Evolutionary conservation across 1,140 invertebrate genomes (phyloP).

Genomic region (Nephila pilipes): DNA sequence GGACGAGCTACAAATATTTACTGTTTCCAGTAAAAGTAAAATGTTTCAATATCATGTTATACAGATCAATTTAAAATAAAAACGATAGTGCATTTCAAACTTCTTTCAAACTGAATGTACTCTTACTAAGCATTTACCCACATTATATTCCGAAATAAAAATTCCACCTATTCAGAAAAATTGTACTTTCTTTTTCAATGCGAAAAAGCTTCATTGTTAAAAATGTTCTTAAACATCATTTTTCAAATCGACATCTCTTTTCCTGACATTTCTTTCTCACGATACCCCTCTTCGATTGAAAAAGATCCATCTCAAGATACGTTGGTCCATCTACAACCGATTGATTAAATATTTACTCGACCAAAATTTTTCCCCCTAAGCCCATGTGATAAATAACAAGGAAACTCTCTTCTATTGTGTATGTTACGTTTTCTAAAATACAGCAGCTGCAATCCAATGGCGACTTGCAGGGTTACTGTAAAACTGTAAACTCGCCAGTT

Average conservation of each 20-base stretch:
- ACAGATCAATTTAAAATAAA: too few relatives aligned
- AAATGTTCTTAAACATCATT: background rate
- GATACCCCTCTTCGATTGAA: background rate
- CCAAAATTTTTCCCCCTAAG: background rate
- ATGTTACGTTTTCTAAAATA: background rate
- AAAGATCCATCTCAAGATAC: background rate
- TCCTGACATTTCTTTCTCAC: background rate
- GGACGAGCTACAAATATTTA: too few relatives aligned
- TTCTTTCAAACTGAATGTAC: too few relatives aligned
- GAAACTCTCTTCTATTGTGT: background rate
- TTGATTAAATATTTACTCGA: slow-evolving; percentile 23
- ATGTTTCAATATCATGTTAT: too few relatives aligned
- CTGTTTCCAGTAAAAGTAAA: too few relatives aligned
- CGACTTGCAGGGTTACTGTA: background rate
- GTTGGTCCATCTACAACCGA: background rate
- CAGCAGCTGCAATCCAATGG: background rate
- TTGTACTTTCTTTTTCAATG: background rate
- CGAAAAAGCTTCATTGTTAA: background rate
- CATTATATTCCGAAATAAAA: background rate
- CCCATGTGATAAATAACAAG: slow-evolving; percentile 25
- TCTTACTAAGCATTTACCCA: too few relatives aligned
- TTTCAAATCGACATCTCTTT: slow-evolving; percentile 3
- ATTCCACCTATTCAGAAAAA: background rate
- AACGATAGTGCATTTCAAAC: too few relatives aligned
- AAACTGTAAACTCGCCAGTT: background rate